Percentiles rank a stretch among this genome's conserved stretches.
These are phyloP conservation scores for Hydrozoanthus tunicans DNA, from an alignment of 64 coral and sea anemone species.

Conservation along the genomic window DNA sequence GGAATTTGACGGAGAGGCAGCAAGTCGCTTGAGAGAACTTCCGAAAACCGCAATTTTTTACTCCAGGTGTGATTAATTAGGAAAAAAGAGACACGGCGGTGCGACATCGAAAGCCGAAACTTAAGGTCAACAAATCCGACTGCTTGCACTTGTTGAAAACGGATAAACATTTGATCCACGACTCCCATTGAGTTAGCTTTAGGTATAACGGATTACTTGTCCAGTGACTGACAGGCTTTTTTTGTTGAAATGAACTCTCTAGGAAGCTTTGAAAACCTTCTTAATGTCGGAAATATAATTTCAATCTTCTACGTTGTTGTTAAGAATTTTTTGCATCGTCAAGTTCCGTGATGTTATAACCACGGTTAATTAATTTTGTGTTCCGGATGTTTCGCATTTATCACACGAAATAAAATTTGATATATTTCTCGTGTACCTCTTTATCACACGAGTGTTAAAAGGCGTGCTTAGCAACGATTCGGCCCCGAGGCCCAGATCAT, in stretches of 20 bases:
- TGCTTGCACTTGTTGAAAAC: neutral
- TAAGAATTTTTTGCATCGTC: neutral
- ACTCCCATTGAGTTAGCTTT: neutral
- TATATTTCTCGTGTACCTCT: neutral
- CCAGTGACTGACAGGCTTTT: neutral
- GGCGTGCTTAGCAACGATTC: neutral
- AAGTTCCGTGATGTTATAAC: neutral
- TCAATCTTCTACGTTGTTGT: neutral
- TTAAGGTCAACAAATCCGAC: neutral
- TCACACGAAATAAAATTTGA: neutral
- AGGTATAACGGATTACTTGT: neutral
- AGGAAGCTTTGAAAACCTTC: neutral
- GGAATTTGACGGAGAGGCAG: slow-evolving; percentile 17
- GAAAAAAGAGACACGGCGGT: neutral
- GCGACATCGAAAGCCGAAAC: neutral
- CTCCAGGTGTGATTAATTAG: slow-evolving; percentile 35
- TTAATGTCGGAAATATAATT: neutral
- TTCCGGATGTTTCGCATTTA: neutral
- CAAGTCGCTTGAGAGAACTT: slow-evolving; percentile 19
- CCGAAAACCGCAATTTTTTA: neutral
- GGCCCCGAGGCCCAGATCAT: neutral
- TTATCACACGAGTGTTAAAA: slow-evolving; percentile 10
- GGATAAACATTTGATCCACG: neutral
- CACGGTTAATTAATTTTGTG: neutral
- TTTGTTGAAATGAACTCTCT: neutral